These are phyloP conservation scores for Pseudobourletiella spinata DNA, from an alignment of 1,140 invertebrate genomes.

Conservation along the genomic window DNA sequence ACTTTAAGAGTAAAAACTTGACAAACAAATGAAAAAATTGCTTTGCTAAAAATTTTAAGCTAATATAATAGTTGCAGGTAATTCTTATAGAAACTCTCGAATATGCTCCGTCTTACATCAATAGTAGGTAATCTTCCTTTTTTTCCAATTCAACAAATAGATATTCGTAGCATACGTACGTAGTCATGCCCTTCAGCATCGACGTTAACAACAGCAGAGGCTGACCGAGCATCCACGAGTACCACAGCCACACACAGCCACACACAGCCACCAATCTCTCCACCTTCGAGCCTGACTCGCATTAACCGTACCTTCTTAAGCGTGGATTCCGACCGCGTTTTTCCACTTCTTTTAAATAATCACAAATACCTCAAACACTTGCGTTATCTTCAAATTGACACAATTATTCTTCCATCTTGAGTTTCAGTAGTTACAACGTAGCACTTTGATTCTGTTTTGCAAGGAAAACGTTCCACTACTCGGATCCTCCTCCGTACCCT, in stretches of 20 bases:
- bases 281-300: not conserved
- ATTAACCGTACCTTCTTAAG: not conserved
- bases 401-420: conserved; percentile 18
- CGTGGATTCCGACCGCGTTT: no score
- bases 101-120: not conserved
- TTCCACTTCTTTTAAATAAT: no score
- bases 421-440: no score
- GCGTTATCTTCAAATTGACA: not conserved
- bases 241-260: not conserved
- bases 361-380: not conserved
- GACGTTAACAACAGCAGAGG: no score
- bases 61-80: not conserved
- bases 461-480: no score
- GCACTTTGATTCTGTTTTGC: no score
- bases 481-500: no score
- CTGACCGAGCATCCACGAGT: no score
- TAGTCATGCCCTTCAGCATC: no score
- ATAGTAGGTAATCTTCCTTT: no score
- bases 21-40: not conserved
- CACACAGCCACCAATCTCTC: not conserved
- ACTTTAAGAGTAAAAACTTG: not conserved
- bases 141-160: no score
- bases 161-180: no score
- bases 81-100: not conserved
- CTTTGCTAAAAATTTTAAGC: not conserved